Conservation (phyloP, 2,888 invertebrate species). For the Drosophila melanosoma region DNA sequence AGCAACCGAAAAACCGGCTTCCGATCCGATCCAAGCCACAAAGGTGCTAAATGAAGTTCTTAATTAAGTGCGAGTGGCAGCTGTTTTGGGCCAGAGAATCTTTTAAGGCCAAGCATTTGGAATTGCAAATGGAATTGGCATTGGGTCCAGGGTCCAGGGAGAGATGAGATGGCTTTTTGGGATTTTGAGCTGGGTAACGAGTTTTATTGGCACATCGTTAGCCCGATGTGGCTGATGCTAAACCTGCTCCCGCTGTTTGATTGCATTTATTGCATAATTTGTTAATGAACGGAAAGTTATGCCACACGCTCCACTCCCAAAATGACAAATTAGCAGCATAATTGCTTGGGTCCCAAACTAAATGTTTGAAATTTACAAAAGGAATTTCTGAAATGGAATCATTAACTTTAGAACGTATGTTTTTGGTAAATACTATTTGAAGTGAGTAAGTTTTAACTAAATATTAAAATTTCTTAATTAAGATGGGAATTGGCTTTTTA, state of each 20-base stretch:
- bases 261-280: constrained; percentile 77
- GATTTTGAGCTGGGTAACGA: constrained; percentile 27
- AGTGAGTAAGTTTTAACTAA: neutral
- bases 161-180: constrained; percentile 22
- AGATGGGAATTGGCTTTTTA: neutral
- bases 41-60: constrained; percentile 81
- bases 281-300: constrained; percentile 63
- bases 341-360: constrained; percentile 21
- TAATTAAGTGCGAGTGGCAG: constrained; percentile 78
- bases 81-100: constrained; percentile 38
- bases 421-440: neutral
- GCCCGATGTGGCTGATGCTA: constrained; percentile 19
- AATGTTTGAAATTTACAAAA: constrained; percentile 19
- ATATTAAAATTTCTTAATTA: neutral
- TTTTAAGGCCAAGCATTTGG: constrained; percentile 31
- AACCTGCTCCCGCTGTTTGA: constrained; percentile 49
- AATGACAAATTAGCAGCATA: constrained; percentile 71
- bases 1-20: constrained; percentile 54
- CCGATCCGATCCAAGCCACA: constrained; percentile 46
- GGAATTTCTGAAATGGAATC: constrained; percentile 20
- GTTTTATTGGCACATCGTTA: constrained; percentile 76
- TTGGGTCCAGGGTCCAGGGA: constrained; percentile 4
- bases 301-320: constrained; percentile 66
- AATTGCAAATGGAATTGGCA: constrained; percentile 42
- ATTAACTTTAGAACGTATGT: neutral